Conservation (phyloP, 2,888 invertebrate species). For the Pedicia rivosa region DNA sequence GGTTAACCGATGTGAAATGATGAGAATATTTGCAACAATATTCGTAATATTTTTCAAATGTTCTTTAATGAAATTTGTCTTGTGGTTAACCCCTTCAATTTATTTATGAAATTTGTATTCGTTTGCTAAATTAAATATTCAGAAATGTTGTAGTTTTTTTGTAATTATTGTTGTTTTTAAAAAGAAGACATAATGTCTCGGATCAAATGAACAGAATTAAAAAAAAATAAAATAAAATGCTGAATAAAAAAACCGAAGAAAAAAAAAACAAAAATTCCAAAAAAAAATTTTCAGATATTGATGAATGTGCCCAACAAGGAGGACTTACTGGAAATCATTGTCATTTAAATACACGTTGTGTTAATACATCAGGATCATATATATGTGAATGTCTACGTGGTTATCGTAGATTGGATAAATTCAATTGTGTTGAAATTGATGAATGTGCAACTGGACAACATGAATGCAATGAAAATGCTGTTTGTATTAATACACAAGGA, state of each 20-base stretch:
- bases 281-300: slow-evolving; percentile 44
- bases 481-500: slow-evolving; percentile 67
- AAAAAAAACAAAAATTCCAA: background rate
- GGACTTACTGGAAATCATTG: slow-evolving; percentile 72
- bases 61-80: too few relatives aligned
- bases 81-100: too few relatives aligned
- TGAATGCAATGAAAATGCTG: slow-evolving; percentile 57
- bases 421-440: slow-evolving; percentile 65
- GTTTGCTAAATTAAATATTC: too few relatives aligned
- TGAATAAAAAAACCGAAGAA: too few relatives aligned
- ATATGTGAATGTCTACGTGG: slow-evolving; percentile 71
- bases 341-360: slow-evolving; percentile 66
- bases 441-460: slow-evolving; percentile 59
- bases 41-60: too few relatives aligned
- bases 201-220: too few relatives aligned
- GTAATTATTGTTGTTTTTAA: background rate
- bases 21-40: too few relatives aligned
- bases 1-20: too few relatives aligned
- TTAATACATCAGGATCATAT: slow-evolving; percentile 69
- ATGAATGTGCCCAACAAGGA: slow-evolving; percentile 68
- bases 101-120: too few relatives aligned
- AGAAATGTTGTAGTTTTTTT: too few relatives aligned
- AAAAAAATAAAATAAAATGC: too few relatives aligned
- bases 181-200: background rate
- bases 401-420: slow-evolving; percentile 58